phyloP scores from a whole-genome alignment of 1,140 invertebrate genomes.

The Drosophila repletoides region DNA sequence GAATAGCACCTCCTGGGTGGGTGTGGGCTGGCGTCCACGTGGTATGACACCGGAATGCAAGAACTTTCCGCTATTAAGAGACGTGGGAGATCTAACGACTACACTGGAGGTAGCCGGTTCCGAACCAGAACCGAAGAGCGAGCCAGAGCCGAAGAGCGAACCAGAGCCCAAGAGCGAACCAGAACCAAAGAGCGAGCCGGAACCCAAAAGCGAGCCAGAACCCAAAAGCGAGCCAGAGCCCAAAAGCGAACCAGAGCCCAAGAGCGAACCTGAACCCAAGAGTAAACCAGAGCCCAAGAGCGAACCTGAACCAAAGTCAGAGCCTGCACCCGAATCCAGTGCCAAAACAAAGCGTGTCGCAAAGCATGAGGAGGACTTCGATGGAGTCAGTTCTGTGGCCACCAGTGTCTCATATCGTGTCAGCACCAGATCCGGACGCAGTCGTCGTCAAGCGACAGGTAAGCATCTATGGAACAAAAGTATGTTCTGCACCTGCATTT shows the following conservation, averaged over 20 bases:
- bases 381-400: conserved; percentile 86
- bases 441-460: conserved; percentile 74
- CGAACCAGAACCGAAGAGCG: conserved; percentile 82
- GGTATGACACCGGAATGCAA: conserved; percentile 88
- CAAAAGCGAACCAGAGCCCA: conserved; percentile 67
- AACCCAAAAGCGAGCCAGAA: conserved; percentile 81
- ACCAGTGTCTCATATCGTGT: conserved; percentile 89
- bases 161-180: conserved; percentile 81
- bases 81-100: conserved; percentile 78
- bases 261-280: conserved; percentile 63
- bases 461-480: conserved; percentile 3
- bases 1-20: conserved; percentile 93
- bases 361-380: conserved; percentile 81
- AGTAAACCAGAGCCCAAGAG: conserved; percentile 57
- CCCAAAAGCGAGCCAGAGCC: conserved; percentile 80
- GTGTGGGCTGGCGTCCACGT: conserved; percentile 91
- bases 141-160: conserved; percentile 46
- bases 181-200: conserved; percentile 79
- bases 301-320: conserved; percentile 69
- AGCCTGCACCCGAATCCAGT: conserved; percentile 75
- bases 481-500: not conserved
- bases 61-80: conserved; percentile 88
- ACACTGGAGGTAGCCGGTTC: conserved; percentile 79
- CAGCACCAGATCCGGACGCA: conserved; percentile 83
- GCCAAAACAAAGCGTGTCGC: conserved; percentile 83